Percentiles rank a stretch among this genome's conserved stretches.
phyloP scores from a whole-genome alignment of 2,888 invertebrate genomes.

The Cepaea hortensis region DNA sequence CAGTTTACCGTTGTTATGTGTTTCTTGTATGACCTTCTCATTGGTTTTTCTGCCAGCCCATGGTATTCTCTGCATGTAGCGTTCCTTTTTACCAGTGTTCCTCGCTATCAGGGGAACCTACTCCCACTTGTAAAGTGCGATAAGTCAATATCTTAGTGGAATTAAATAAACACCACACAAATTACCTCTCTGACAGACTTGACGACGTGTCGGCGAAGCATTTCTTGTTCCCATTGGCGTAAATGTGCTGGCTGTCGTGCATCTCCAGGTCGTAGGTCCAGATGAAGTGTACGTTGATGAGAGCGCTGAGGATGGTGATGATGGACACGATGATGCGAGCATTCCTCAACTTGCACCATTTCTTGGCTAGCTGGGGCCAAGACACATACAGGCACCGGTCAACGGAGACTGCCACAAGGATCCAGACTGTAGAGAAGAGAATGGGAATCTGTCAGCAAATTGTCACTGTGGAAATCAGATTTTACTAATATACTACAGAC shows the following conservation, averaged over 20 bases:
- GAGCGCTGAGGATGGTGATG: constrained; percentile 52
- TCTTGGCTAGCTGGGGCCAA: constrained; percentile 64
- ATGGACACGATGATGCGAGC: constrained; percentile 57
- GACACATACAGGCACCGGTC: constrained; percentile 71
- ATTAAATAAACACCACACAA: too few species aligned
- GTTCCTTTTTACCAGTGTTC: too few species aligned
- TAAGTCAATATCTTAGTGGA: too few species aligned
- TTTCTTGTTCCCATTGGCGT: constrained; percentile 24
- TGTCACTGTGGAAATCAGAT: background rate
- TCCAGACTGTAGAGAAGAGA: constrained; percentile 64
- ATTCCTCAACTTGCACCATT: constrained; percentile 60
- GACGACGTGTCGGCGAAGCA: constrained; percentile 20
- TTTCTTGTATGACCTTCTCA: too few species aligned
- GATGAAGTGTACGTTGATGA: constrained; percentile 69
- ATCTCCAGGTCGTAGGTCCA: constrained; percentile 62
- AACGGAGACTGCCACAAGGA: constrained; percentile 69
- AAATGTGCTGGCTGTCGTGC: constrained; percentile 11
- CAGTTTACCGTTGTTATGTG: too few species aligned
- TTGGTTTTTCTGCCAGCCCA: too few species aligned
- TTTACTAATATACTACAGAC: background rate
- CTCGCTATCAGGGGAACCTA: too few species aligned
- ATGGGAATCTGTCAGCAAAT: background rate
- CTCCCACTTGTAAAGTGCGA: too few species aligned
- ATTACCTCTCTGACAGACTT: background rate
- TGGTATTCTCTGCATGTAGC: too few species aligned